Evolutionary conservation across 2,113 vertebrate species (phyloP).

Genomic region (Lepus americanus): DNA sequence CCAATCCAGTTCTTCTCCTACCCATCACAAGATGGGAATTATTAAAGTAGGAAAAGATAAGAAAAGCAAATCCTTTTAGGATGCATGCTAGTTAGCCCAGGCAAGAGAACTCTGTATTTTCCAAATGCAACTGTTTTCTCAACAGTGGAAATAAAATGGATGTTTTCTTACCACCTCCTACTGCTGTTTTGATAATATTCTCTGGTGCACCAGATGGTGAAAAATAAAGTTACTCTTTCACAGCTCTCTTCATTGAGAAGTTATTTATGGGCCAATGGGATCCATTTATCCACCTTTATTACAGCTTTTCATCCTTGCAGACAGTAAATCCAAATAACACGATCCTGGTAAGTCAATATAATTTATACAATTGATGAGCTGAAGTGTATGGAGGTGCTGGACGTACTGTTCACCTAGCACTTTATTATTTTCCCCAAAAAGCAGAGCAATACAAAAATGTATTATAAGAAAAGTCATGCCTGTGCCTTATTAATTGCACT

Average conservation of each 20-base stretch:
- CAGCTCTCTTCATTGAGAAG: constrained; percentile 48
- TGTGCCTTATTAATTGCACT: constrained; percentile 53
- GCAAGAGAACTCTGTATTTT: constrained; percentile 66
- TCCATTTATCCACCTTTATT: constrained; percentile 68
- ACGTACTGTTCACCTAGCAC: constrained; percentile 31
- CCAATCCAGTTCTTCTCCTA: not conserved
- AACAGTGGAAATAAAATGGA: constrained; percentile 66
- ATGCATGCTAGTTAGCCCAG: constrained; percentile 37
- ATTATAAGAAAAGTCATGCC: constrained; percentile 1
- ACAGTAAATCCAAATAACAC: constrained; percentile 66
- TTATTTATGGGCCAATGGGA: constrained; percentile 73
- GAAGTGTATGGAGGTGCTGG: constrained; percentile 50
- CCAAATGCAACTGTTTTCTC: constrained; percentile 75
- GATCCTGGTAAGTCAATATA: constrained; percentile 58
- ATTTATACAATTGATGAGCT: constrained; percentile 69
- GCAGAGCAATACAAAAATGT: not conserved
- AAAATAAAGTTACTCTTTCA: constrained; percentile 68
- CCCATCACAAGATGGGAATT: constrained; percentile 3
- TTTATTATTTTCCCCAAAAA: constrained; percentile 60
- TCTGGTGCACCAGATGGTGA: constrained; percentile 75
- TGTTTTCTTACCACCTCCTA: constrained; percentile 78
- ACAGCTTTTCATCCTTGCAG: constrained; percentile 70
- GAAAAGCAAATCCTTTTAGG: constrained; percentile 64
- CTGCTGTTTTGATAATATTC: constrained; percentile 76
- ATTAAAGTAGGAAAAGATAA: constrained; percentile 57